Percentiles rank a stretch among this genome's conserved stretches.
Evolutionary conservation across 2,113 vertebrate species (phyloP).

Genomic region (Haplochromis vanheusdeni): DNA sequence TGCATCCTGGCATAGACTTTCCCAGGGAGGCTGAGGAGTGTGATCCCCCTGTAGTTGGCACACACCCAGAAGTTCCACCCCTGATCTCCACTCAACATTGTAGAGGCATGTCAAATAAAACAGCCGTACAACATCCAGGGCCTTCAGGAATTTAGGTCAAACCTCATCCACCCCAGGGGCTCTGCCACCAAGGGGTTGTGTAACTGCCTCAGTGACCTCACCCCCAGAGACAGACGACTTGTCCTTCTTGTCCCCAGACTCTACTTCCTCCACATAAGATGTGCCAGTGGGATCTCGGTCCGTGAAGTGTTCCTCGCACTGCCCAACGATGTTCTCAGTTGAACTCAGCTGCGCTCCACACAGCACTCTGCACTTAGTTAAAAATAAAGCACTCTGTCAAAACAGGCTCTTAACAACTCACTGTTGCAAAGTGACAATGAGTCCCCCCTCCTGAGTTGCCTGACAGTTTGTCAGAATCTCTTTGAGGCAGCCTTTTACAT

Average conservation of each 20-base stretch:
- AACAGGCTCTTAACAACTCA: too few species aligned
- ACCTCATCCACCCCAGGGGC: not conserved
- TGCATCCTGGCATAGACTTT: not conserved
- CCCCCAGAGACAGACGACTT: not conserved
- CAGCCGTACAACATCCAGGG: not conserved
- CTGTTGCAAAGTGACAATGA: too few species aligned
- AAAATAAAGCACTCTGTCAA: too few species aligned
- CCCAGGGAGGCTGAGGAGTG: not conserved
- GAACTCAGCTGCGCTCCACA: not conserved
- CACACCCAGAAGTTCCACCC: not conserved
- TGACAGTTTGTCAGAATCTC: not conserved
- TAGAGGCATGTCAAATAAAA: not conserved
- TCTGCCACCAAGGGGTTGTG: not conserved
- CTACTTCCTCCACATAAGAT: not conserved
- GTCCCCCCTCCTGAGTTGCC: not conserved
- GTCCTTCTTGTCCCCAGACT: not conserved
- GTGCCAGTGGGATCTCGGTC: not conserved
- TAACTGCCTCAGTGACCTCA: not conserved
- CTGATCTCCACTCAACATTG: not conserved
- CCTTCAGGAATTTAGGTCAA: not conserved
- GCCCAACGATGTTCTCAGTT: not conserved
- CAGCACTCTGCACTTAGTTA: not conserved
- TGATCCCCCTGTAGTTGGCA: not conserved
- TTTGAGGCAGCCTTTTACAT: not conserved
- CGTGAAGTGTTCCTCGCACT: not conserved